Evolutionary conservation across 2,797 vertebrate genomes (phyloP), one percentile per base, ranked within the genome.

Genomic region (Sebastes oblongus): DNA sequence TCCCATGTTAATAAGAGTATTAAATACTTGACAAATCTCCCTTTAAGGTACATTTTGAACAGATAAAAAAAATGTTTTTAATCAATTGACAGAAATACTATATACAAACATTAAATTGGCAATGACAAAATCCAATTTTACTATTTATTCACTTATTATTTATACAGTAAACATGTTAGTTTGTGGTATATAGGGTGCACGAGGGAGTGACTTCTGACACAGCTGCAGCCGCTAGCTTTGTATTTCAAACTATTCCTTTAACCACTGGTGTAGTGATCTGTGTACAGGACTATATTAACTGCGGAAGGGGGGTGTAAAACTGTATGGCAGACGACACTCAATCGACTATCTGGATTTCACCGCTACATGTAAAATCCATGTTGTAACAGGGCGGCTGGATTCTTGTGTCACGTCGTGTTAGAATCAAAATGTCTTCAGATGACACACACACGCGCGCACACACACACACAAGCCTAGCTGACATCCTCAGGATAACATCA

Each of bases 361-460:
- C 18, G 39, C 58, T 50, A 8, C 52, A 67, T 30, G 29, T 66
- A 52, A 67, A 65, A 11, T 42, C 64, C n/a, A 24, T 34, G 58
- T 42, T 24, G 34, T 52, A 69, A 14, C 58, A 24, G 62, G 61
- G 80, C 20, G 27, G 71, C 62, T 66, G 60, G 73, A 71, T 30
- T 12, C 8, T 22, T 2, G 4, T 75, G 85, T 78, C 88, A 72
- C 58, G 25, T 71, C 30, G 39, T 6, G 55, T 89, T 86, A 89
- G 42, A 83, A 70, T 84, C 73, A 79, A 72, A 59, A 61, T 34
- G 39, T 81, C 70, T 72, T 77, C 66, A 50, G 73, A 78, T 55
- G 52, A 71, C 67, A 74, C 82, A 80, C 77, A 70, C 66, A 77
- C 66, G 74, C 82, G 77, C 77, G 66, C 62, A 77, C 82, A 70